Evolutionary conservation across 2,113 vertebrate genomes (phyloP).

Genomic region (Aphyosemion australe): DNA sequence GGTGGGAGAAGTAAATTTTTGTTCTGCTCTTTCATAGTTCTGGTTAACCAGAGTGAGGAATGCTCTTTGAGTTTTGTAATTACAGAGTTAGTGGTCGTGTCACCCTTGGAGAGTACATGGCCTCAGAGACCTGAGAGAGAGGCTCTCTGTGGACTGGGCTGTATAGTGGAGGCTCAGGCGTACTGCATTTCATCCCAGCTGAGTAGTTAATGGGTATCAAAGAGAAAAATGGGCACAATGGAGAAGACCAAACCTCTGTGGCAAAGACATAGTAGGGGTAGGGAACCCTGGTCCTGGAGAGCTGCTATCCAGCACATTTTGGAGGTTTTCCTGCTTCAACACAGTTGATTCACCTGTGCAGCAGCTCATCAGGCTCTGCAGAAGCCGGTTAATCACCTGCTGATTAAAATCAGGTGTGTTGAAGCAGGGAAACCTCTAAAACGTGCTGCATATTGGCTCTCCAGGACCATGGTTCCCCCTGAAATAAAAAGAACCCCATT

Average conservation of each 20-base stretch:
- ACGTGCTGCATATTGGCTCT: too few species aligned
- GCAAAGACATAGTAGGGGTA: too few species aligned
- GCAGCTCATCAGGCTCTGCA: too few species aligned
- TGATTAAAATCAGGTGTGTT: too few species aligned
- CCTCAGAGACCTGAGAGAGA: conserved; percentile 51
- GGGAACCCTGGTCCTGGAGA: too few species aligned
- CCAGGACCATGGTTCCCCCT: too few species aligned
- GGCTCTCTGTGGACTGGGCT: conserved; percentile 10
- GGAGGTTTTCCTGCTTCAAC: too few species aligned
- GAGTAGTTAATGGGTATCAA: conserved; percentile 13
- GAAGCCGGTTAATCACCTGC: too few species aligned
- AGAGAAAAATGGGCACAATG: conserved; percentile 1
- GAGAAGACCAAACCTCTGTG: neutral
- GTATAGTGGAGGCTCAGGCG: conserved; percentile 3
- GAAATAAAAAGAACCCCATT: too few species aligned
- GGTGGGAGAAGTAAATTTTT: conserved; percentile 62
- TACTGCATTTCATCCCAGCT: conserved; percentile 18
- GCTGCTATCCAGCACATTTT: too few species aligned
- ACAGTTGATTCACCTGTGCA: too few species aligned
- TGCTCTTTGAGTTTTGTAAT: conserved; percentile 74
- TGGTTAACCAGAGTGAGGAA: conserved; percentile 78
- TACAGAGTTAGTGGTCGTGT: conserved; percentile 71
- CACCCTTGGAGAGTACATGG: conserved; percentile 65
- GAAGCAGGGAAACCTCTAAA: too few species aligned
- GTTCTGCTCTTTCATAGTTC: conserved; percentile 74